A percentile compares a stretch with the other conserved stretches of the same genome.
phyloP scores from a whole-genome alignment of 2,888 invertebrate genomes.

The Cyclophora albipunctata region DNA sequence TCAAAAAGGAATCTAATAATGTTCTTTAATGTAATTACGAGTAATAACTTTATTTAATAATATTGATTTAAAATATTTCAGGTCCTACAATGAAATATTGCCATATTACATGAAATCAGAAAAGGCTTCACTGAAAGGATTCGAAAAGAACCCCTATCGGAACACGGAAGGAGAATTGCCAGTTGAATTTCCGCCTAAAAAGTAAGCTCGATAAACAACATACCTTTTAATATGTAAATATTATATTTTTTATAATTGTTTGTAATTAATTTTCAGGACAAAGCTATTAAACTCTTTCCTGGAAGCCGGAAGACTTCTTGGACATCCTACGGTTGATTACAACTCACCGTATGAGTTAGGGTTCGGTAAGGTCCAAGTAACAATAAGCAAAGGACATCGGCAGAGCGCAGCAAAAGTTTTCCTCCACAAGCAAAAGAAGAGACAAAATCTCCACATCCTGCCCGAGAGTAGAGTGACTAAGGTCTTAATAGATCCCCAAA shows the following conservation, averaged over 20 bases:
- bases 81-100: constrained; percentile 77
- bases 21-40: too few relatives aligned
- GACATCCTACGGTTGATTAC: constrained; percentile 81
- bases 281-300: constrained; percentile 68
- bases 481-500: constrained; percentile 77
- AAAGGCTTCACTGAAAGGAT: constrained; percentile 58
- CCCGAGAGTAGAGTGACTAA: constrained; percentile 78
- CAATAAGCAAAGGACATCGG: constrained; percentile 74
- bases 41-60: too few relatives aligned
- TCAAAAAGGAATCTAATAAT: too few relatives aligned
- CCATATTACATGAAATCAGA: constrained; percentile 79
- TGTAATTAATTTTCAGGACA: constrained; percentile 40
- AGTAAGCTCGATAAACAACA: constrained; percentile 31
- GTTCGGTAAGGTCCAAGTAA: constrained; percentile 80
- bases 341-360: constrained; percentile 78
- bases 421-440: constrained; percentile 73
- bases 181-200: constrained; percentile 76
- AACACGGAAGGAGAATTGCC: constrained; percentile 76
- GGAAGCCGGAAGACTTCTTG: constrained; percentile 78
- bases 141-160: constrained; percentile 71
- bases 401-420: constrained; percentile 80
- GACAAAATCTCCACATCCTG: constrained; percentile 81
- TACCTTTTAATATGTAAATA: too few relatives aligned
- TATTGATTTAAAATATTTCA: constrained; percentile 27
- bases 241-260: not conserved